Base-by-base conservation (phyloP, 1,140 invertebrate species). In the Hestina assimilis region DNA sequence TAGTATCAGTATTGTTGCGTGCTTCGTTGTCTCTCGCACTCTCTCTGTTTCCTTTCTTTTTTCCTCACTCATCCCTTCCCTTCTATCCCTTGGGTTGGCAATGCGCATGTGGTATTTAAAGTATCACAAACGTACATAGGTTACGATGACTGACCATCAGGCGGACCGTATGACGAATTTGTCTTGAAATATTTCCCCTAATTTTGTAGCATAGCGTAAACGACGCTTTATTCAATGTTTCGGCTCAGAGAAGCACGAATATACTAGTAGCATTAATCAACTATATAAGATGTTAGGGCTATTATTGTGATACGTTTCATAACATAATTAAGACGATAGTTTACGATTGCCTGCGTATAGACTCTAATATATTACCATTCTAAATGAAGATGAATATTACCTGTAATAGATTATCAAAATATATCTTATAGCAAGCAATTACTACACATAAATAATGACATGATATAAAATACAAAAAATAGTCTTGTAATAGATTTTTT, bases 321-420 rank as follows among this genome's bases (percentile, higher is more conserved):
- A 47, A 31, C 26, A 47, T 47, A 31, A 47, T 47, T 47, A 47
- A 47, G 43, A 24, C 19, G 43, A 46, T 46, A 46, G 43, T 28
- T 31, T 47, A 47, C 11, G 28, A 47, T 26, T 7, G 23, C 24
- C 41, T 23, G 7, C 11, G 4, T 24, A 12, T 43, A 12, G 14
- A 5, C 2, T 21, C 1, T 17, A 11, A 43, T 43, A 14, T 24
- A 26, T 24, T 43, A 24, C 24, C 12, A 12, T 43, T 9, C 14
- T 24, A 5, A 24, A 24, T 24, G n/a, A 15, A 24, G 20, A 43
- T 11, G 41, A 11, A 43, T 15, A 26, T 24, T 9, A 24, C 14
- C 12, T 1, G 11, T 24, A 15, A 15, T 26, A 9, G 41, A 43
- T 43, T 26, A 26, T 43, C 4, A 8, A 12, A 24, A 21, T 6